Conservation (phyloP, 2,113 vertebrate species). For the Illadopsis cleaveri region DNA sequence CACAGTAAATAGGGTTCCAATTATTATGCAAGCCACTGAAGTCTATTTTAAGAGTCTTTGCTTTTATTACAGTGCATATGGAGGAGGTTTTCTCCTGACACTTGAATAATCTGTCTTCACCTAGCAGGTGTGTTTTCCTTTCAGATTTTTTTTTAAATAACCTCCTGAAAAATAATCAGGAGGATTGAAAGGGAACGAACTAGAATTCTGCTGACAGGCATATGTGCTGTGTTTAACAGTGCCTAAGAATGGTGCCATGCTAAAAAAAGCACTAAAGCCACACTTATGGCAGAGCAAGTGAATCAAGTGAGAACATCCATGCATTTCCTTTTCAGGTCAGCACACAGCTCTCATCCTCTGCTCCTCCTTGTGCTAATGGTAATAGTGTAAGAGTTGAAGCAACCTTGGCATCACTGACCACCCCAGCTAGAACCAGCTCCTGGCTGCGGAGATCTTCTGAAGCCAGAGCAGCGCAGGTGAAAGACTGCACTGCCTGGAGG, state of each 20-base stretch:
- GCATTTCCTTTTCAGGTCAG: not conserved
- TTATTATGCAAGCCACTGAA: slow-evolving; percentile 19
- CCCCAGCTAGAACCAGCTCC: not conserved
- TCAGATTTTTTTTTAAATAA: slow-evolving; percentile 2
- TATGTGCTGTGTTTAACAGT: not conserved
- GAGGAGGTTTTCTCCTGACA: slow-evolving; percentile 24
- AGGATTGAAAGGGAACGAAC: not conserved
- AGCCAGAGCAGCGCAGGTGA: rapidly evolving
- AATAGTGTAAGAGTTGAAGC: not conserved
- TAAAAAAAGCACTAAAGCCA: not conserved
- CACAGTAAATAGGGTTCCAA: not conserved
- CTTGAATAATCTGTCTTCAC: slow-evolving; percentile 4
- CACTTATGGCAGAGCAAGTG: not conserved
- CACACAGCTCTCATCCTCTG: not conserved
- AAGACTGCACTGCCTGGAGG: not conserved
- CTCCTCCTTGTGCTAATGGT: not conserved
- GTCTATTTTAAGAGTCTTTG: slow-evolving; percentile 33
- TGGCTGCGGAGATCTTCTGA: not conserved
- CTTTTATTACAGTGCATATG: slow-evolving; percentile 8
- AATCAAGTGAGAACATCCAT: not conserved
- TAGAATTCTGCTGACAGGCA: not conserved
- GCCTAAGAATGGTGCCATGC: not conserved
- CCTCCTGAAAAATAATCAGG: not conserved
- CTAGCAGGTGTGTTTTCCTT: slow-evolving; percentile 37
- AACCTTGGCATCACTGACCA: not conserved